Conservation (phyloP, 2,113 vertebrate species). For the Phalacrocorax pelagicus region DNA sequence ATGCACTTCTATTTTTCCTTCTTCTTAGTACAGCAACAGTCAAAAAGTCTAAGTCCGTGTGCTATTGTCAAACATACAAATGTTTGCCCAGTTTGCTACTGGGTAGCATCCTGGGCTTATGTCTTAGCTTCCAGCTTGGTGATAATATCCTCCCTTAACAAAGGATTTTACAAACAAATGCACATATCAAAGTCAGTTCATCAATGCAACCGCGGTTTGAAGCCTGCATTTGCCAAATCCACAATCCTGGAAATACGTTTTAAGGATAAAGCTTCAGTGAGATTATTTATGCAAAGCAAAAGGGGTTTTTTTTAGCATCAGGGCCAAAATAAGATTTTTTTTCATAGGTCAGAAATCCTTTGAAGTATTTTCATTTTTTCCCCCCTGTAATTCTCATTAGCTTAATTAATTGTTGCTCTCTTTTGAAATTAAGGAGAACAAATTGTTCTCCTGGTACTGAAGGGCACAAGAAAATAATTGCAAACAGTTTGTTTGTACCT, state of each 20-base stretch:
- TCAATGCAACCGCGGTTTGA: neutral
- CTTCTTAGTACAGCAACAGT: constrained; percentile 34
- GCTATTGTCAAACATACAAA: constrained; percentile 27
- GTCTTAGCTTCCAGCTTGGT: neutral
- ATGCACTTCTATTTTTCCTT: neutral
- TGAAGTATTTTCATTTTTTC: neutral
- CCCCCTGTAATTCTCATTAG: constrained; percentile 13
- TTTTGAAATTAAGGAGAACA: constrained; percentile 50
- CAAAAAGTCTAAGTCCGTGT: constrained; percentile 25
- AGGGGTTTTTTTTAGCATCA: neutral
- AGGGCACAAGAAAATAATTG: constrained; percentile 11
- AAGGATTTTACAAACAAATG: constrained; percentile 2
- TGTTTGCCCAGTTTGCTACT: neutral
- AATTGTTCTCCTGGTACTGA: constrained; percentile 19
- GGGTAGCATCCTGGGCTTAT: neutral
- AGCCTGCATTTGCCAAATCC: neutral
- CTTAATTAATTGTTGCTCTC: constrained; percentile 44
- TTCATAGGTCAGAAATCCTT: neutral
- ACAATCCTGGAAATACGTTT: neutral
- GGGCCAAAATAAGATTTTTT: neutral
- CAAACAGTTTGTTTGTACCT: neutral
- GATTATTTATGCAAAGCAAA: neutral
- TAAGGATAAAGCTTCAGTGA: constrained; percentile 15
- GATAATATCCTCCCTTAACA: neutral
- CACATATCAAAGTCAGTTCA: neutral